Percentiles rank a stretch among this genome's conserved stretches.
Conservation (phyloP, 2,888 invertebrate species). For the Dusona sp. region DNA sequence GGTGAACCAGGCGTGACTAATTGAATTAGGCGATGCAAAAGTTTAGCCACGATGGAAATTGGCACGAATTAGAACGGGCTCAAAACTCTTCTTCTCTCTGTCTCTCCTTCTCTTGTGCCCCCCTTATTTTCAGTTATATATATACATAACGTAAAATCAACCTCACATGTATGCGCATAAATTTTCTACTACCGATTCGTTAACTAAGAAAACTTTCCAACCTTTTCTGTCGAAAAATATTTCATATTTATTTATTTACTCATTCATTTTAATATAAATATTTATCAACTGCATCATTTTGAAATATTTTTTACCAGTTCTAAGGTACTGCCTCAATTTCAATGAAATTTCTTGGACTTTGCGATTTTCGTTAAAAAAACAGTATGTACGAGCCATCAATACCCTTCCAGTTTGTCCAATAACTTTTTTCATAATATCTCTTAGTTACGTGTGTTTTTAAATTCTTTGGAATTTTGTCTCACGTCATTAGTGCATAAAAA, state of each 20-base stretch:
- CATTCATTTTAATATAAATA: not conserved
- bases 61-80: slow-evolving; percentile 75
- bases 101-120: slow-evolving; percentile 19
- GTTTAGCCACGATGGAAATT: slow-evolving; percentile 74
- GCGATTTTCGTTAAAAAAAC: too few relatives aligned
- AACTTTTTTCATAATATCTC: too few relatives aligned
- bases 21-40: slow-evolving; percentile 78
- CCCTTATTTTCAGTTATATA: not conserved
- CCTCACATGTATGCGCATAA: not conserved
- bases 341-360: not conserved
- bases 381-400: not conserved
- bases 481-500: too few relatives aligned
- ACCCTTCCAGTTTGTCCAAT: too few relatives aligned
- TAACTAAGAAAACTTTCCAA: slow-evolving; percentile 5
- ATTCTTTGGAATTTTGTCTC: too few relatives aligned
- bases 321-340: not conserved
- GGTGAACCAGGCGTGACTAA: slow-evolving; percentile 75
- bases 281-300: not conserved
- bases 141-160: slow-evolving; percentile 16
- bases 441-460: too few relatives aligned
- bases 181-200: slow-evolving; percentile 16
- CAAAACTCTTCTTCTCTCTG: not conserved
- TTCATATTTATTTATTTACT: not conserved
- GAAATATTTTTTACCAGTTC: not conserved
- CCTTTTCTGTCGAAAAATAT: not conserved